Base-by-base conservation (phyloP, 2,113 vertebrate genomes). In the Rhinolophus sinicus region DNA sequence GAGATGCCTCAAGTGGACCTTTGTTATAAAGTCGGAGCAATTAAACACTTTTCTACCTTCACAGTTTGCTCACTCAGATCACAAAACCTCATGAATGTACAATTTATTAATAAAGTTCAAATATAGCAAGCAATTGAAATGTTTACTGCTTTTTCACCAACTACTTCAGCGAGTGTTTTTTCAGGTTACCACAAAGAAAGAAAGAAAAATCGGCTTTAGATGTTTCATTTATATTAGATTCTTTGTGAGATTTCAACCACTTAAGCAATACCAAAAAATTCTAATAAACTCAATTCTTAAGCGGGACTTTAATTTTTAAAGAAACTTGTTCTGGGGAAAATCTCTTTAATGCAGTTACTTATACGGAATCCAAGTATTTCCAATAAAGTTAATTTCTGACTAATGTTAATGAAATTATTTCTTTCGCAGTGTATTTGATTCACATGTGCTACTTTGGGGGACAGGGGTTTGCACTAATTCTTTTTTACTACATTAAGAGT, bases 341-440 rank as follows among this genome's bases (percentile, higher is more conserved):
- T 86, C 4, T 8, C 75, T 58, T 21, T 76, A 96, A 93, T 90
- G 65, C 26, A 96, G 40, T 67, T 87, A 89, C 14, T 92, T 95
- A 65, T 28, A 83, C 58, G 47, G 58, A 96, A 54, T 40, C 44
- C 30, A 93, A 26, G 54, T 78, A 92, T 84, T 69, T 82, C 75
- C 64, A 94, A 89, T 89, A 86, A 64, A 93, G 28, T 87, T 54
- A 2, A 56, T 83, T 78, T 73, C 52, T 67, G 26, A 3, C 24
- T 52, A 67, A 65, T 9, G 33, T 75, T 19, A 11, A 35, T 16
- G 26, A 26, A 69, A 50, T 56, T 33, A 22, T 90, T 94, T 72
- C 18, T 86, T 83, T 50, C 38, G 58, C 3, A 73, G 26, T 83
- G 6, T 67, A 35, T 69, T 91, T 73, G 56, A 76, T 86, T n/a